Percentiles rank a stretch among this genome's conserved stretches.
Evolutionary conservation across 92 coral and sea anemone genomes (phyloP).

Genomic region (Zoanthus sociatus): DNA sequence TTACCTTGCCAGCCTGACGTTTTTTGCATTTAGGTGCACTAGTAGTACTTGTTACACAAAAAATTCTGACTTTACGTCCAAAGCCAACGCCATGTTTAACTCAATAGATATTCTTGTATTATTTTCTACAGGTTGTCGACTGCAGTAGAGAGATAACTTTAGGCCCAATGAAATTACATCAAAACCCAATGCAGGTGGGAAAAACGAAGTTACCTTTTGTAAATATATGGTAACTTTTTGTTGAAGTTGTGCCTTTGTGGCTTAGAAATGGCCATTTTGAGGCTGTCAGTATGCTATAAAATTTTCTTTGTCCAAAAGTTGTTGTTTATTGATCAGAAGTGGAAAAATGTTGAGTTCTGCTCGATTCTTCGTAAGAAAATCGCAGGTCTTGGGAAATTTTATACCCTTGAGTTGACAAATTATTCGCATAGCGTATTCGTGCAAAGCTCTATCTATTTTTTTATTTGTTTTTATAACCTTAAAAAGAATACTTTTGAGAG

Average conservation of each 20-base stretch:
- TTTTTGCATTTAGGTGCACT: constrained; percentile 41
- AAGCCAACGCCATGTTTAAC: constrained; percentile 36
- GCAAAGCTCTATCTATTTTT: constrained; percentile 14
- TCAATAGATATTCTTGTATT: constrained; percentile 15
- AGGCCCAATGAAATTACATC: constrained; percentile 98
- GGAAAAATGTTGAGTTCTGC: neutral
- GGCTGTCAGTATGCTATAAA: neutral
- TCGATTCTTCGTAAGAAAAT: constrained; percentile 16
- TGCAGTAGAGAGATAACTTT: constrained; percentile 81
- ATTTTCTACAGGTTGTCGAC: constrained; percentile 74
- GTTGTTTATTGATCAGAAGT: constrained; percentile 10
- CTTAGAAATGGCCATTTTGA: constrained; percentile 31
- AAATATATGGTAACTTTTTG: constrained; percentile 62
- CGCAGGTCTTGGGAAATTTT: constrained; percentile 31
- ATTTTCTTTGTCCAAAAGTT: neutral
- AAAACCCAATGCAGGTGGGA: constrained; percentile 95
- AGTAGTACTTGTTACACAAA: neutral
- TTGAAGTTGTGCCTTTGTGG: constrained; percentile 54
- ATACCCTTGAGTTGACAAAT: neutral
- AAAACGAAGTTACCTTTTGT: constrained; percentile 48
- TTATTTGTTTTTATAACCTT: neutral
- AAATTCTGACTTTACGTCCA: constrained; percentile 13
- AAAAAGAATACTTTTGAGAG: constrained; percentile 3
- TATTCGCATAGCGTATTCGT: neutral
- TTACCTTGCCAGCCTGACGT: constrained; percentile 34